Evolutionary conservation across 64 coral and sea anemone genomes (phyloP), one percentile per base, ranked within the genome.

Genomic region (Stichodactyla mertensii): DNA sequence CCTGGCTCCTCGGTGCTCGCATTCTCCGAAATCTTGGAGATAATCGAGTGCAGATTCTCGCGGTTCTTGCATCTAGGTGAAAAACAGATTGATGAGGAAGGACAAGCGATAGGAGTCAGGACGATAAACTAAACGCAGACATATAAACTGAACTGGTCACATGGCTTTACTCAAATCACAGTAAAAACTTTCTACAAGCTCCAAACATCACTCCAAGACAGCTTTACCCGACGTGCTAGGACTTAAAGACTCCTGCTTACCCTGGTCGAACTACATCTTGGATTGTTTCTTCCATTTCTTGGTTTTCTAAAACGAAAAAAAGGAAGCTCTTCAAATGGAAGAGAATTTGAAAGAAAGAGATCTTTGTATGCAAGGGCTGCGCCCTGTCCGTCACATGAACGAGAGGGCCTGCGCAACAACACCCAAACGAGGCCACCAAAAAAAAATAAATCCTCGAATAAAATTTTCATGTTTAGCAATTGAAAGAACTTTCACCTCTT

Each of bases 1-100:
- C 78, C 86, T 88, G 69, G 86, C 91, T 87, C 86, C 55, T 71
- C 91, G 10, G 83, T 85, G 27, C 51, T 62, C 60, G 83, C 83
- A 85, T 53, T 80, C 18, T 83, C 94, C 12, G 94, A 78, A 28
- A 97, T 97, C 83, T 92, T 93, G 80, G 94, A 97, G 86, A 97
- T 97, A 59, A 97, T 97, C 27, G 94, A 93, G 52, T 97, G 94
- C 57, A 97, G 94, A 59, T 97, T 97, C 55, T 93, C 80, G 89
- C 94, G 84, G 52, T 92, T 83, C 80, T 92, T 83, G 74, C 79
- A 92, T 87, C 91, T 92, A 64, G 55, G 66, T 70, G 80, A 71
- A 53, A 87, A 87, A 87, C 51, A 92, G 66, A 82, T 77, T 82
- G 45, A 4, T 84, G 51, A 84, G 66, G 57, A 51, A 26, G 24